Evolutionary conservation across 2,888 invertebrate genomes (phyloP).

Genomic region (Leptura quadrifasciata): DNA sequence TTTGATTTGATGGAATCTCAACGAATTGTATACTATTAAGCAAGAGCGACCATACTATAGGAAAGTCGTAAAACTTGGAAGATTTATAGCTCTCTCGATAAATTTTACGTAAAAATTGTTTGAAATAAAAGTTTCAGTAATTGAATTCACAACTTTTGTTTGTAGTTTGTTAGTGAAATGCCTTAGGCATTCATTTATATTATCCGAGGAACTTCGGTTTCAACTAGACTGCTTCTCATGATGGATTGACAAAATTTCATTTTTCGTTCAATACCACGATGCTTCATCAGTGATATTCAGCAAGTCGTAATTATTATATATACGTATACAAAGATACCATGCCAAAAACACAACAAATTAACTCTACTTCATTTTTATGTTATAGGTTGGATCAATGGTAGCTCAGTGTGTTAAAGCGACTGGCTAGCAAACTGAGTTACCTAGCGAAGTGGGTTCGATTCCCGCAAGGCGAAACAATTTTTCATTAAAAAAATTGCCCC

Average conservation of each 20-base stretch:
- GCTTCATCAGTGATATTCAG: not conserved
- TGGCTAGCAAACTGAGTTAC: too few species aligned
- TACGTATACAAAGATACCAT: too few species aligned
- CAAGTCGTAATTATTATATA: too few species aligned
- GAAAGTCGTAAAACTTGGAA: constrained; percentile 49
- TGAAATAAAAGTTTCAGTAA: constrained; percentile 65
- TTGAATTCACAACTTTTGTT: constrained; percentile 65
- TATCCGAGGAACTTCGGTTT: constrained; percentile 55
- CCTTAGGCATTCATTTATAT: constrained; percentile 60
- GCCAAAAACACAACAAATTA: too few species aligned
- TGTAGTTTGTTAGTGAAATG: constrained; percentile 62
- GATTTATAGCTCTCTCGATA: constrained; percentile 65
- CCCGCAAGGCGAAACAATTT: too few species aligned
- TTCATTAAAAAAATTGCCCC: too few species aligned
- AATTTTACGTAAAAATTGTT: constrained; percentile 64
- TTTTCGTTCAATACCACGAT: constrained; percentile 4
- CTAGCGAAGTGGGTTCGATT: too few species aligned
- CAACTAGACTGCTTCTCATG: constrained; percentile 33
- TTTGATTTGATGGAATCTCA: constrained; percentile 34
- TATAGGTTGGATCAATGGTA: too few species aligned
- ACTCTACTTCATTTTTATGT: too few species aligned
- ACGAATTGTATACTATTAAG: constrained; percentile 38
- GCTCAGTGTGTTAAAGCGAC: too few species aligned
- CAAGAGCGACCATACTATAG: constrained; percentile 55
- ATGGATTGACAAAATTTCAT: constrained; percentile 42